Evolutionary conservation across 2,113 vertebrate species (phyloP).

Genomic region (Engystomops pustulosus): DNA sequence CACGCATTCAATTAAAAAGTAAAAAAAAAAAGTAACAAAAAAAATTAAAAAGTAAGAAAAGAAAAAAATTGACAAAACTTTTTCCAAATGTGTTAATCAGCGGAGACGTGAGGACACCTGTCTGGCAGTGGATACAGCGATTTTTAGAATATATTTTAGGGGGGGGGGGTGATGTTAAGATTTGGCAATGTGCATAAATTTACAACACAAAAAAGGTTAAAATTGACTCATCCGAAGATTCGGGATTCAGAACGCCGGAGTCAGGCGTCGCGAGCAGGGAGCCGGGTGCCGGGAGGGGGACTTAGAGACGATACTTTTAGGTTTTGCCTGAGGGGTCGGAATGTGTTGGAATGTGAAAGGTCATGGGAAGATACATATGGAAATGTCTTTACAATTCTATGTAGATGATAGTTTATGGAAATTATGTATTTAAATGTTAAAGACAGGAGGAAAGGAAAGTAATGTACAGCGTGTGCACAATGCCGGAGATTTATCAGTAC

Average conservation of each 20-base stretch:
- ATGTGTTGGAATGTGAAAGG: background rate
- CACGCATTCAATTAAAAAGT: background rate
- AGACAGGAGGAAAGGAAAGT: too few species aligned
- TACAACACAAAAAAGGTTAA: constrained; percentile 53
- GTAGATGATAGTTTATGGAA: background rate
- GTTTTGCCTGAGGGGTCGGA: background rate
- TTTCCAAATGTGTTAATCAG: constrained; percentile 31
- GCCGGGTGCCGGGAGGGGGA: background rate
- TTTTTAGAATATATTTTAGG: background rate
- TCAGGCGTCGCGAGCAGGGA: background rate
- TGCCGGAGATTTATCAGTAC: too few species aligned
- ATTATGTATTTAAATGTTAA: too few species aligned
- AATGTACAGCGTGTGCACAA: too few species aligned
- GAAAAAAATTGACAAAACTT: background rate
- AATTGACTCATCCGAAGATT: constrained; percentile 36
- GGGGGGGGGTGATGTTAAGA: background rate
- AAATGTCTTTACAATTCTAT: background rate
- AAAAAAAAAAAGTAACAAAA: background rate
- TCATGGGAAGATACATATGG: background rate
- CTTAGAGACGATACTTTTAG: constrained; percentile 3
- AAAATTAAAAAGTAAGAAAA: background rate
- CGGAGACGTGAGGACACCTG: constrained; percentile 22
- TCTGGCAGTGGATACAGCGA: constrained; percentile 33
- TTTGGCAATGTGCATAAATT: constrained; percentile 54
- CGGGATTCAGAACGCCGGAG: background rate